A percentile compares a stretch with the other conserved stretches of the same genome.
Conservation (phyloP, 2,888 invertebrate species). For the Hedychridium roseum region DNA sequence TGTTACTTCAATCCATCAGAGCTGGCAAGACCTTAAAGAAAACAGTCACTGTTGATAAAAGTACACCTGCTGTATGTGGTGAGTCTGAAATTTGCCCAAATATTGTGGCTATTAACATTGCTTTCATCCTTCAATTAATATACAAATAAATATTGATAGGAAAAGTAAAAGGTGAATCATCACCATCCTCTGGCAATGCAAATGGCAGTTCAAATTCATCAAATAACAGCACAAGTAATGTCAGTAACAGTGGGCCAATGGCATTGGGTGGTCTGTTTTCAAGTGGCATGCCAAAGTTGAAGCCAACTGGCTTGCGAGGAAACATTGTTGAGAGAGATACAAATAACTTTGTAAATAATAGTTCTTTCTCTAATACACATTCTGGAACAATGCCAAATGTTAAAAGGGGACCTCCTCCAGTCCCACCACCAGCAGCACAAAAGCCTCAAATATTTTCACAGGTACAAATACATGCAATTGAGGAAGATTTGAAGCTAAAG, state of each 20-base stretch:
- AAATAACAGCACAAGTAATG: conserved; percentile 34
- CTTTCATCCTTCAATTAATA: neutral
- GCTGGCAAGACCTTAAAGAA: conserved; percentile 85
- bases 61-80: conserved; percentile 81
- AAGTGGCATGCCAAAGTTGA: conserved; percentile 83
- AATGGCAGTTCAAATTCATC: conserved; percentile 27
- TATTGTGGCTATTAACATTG: neutral
- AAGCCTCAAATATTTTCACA: conserved; percentile 70
- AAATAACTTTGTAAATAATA: conserved; percentile 36
- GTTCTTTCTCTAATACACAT: conserved; percentile 22
- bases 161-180: conserved; percentile 54
- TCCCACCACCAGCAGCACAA: conserved; percentile 74
- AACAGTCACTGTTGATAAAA: conserved; percentile 89
- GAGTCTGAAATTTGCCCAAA: conserved; percentile 38
- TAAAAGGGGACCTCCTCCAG: conserved; percentile 82
- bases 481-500: conserved; percentile 54
- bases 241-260: conserved; percentile 50
- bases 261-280: conserved; percentile 79
- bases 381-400: conserved; percentile 36
- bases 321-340: conserved; percentile 46
- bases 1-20: conserved; percentile 83
- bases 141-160: conserved; percentile 34
- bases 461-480: conserved; percentile 12
- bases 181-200: conserved; percentile 45
- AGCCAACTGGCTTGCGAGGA: conserved; percentile 70